Evolutionary conservation across 2,113 vertebrate genomes (phyloP).

Genomic region (Nasalis larvatus): DNA sequence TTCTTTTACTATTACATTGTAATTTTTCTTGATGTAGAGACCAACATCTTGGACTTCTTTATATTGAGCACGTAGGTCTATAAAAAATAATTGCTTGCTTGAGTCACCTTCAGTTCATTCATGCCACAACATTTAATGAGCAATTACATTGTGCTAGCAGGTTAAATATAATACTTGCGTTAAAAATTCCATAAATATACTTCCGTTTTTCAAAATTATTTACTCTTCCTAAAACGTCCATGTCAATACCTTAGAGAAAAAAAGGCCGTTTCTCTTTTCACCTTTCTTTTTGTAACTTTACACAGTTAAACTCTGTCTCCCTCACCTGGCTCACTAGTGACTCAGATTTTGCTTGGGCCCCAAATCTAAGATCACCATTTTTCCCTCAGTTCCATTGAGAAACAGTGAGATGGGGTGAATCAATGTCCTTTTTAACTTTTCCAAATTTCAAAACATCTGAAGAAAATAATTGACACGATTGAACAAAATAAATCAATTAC

Average conservation of each 20-base stretch:
- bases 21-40: not conserved
- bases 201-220: not conserved
- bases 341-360: not conserved
- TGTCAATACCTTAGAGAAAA: not conserved
- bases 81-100: not conserved
- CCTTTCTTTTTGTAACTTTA: not conserved
- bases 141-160: not conserved
- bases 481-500: not conserved
- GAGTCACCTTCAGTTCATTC: not conserved
- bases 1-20: not conserved
- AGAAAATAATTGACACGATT: not conserved
- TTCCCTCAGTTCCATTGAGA: not conserved
- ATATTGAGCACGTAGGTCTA: not conserved
- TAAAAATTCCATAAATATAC: not conserved
- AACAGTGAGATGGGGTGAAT: not conserved
- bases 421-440: not conserved
- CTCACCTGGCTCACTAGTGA: not conserved
- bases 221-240: not conserved
- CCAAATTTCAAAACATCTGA: slow-evolving; percentile 20
- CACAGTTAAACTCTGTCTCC: not conserved
- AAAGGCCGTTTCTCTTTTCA: not conserved
- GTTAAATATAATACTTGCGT: not conserved
- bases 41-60: not conserved
- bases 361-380: not conserved
- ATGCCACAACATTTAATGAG: not conserved